These are phyloP conservation scores for Rugalucina vietnamica DNA, from an alignment of 2,888 invertebrate genomes.

Conservation along the genomic window DNA sequence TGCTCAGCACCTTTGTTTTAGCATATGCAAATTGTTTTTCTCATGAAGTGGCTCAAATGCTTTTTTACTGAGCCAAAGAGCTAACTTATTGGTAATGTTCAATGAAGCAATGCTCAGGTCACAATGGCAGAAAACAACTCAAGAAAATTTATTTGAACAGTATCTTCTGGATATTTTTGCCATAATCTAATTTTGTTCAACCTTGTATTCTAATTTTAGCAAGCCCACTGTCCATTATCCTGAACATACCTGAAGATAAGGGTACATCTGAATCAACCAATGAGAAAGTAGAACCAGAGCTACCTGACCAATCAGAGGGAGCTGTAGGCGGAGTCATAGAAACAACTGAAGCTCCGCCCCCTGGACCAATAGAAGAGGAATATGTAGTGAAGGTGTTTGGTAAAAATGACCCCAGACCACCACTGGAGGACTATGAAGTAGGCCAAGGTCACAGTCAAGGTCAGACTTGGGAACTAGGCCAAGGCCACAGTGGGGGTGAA, in stretches of 20 bases:
- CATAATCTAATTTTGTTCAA: background rate
- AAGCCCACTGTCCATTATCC: slow-evolving; percentile 29
- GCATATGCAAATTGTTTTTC: no score
- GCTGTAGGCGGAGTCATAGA: slow-evolving; percentile 41
- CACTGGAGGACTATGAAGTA: background rate
- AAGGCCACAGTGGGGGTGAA: background rate
- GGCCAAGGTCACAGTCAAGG: background rate
- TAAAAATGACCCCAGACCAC: slow-evolving; percentile 50
- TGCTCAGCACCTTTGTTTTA: no score
- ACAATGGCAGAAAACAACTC: no score
- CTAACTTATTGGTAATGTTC: no score
- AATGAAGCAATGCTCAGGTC: no score
- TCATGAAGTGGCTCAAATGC: no score
- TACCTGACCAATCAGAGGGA: slow-evolving; percentile 37
- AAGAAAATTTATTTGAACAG: no score
- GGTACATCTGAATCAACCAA: background rate
- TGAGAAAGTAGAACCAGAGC: background rate
- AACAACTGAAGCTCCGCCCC: slow-evolving; percentile 7
- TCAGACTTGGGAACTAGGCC: no score
- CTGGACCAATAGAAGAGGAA: slow-evolving; percentile 48
- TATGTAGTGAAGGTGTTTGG: slow-evolving; percentile 63
- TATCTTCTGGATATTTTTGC: background rate
- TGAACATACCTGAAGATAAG: slow-evolving; percentile 40
- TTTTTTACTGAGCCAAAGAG: background rate
- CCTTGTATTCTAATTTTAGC: background rate